Conservation (phyloP, 2,113 vertebrate species). For the Lanius collurio region DNA sequence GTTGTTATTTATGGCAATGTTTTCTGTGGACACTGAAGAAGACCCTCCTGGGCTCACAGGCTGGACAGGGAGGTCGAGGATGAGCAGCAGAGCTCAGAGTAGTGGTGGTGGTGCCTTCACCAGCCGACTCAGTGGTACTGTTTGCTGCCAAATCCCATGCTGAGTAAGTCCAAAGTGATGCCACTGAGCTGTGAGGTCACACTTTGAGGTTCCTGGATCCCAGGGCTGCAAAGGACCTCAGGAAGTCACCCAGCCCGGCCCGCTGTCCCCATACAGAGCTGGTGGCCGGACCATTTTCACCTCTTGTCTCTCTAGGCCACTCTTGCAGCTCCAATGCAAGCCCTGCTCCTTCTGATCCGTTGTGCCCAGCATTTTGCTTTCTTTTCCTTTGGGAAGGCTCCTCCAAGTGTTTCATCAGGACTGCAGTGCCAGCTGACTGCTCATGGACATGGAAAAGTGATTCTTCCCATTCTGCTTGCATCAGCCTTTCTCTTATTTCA, state of each 20-base stretch:
- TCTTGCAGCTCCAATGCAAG: neutral
- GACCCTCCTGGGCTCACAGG: neutral
- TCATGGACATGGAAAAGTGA: neutral
- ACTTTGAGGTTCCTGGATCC: neutral
- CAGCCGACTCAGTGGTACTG: neutral
- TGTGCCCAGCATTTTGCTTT: neutral
- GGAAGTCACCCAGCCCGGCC: neutral
- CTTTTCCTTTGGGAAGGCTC: neutral
- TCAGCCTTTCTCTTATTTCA: neutral
- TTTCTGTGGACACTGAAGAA: neutral
- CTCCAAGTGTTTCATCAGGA: neutral
- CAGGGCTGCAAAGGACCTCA: neutral
- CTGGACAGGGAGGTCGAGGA: neutral
- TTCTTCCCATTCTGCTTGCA: neutral
- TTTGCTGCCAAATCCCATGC: neutral
- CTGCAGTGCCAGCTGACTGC: neutral
- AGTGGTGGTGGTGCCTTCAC: fast-evolving
- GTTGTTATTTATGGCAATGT: neutral
- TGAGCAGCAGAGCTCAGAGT: neutral
- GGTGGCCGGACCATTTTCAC: neutral
- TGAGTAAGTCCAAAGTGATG: neutral
- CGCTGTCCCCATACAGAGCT: neutral
- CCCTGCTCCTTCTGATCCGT: neutral
- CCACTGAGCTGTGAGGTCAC: neutral
- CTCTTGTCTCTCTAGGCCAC: neutral